These are phyloP conservation scores for Norana najaformis DNA, from an alignment of 2,888 invertebrate species.

Conservation along the genomic window DNA sequence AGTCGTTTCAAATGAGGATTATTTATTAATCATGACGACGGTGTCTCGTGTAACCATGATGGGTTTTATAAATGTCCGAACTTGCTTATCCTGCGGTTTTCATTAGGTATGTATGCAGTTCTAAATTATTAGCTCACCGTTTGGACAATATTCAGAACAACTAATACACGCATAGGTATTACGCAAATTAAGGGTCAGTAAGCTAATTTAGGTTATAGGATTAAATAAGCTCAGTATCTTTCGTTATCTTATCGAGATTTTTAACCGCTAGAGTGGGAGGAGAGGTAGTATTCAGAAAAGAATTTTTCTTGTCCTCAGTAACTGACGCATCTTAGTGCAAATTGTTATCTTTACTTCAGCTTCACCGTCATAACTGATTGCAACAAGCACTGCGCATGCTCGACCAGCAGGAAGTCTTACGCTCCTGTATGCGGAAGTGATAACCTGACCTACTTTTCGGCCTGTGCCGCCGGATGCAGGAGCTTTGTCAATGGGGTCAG, in stretches of 20 bases:
- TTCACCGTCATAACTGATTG: slow-evolving; percentile 36
- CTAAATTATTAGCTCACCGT: not conserved
- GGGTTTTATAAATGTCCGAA: not conserved
- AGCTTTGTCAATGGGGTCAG: slow-evolving; percentile 34
- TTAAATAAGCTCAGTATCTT: too few species aligned
- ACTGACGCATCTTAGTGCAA: not conserved
- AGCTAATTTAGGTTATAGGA: too few species aligned
- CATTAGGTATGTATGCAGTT: not conserved
- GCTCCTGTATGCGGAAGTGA: slow-evolving; percentile 40
- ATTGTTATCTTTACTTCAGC: slow-evolving; percentile 24
- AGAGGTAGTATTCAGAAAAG: too few species aligned
- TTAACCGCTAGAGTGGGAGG: too few species aligned
- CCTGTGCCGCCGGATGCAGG: slow-evolving; percentile 42
- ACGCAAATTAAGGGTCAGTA: too few species aligned
- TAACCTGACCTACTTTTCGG: slow-evolving; percentile 42
- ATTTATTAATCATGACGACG: not conserved
- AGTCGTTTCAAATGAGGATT: not conserved
- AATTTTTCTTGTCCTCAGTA: too few species aligned
- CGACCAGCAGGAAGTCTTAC: slow-evolving; percentile 28
- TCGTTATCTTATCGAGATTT: too few species aligned
- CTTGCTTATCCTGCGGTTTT: not conserved
- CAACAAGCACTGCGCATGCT: slow-evolving; percentile 37
- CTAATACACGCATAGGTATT: too few species aligned
- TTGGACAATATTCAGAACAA: not conserved
- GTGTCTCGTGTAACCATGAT: not conserved